Base-by-base conservation (phyloP, 2,113 vertebrate genomes). In the Vidua macroura region DNA sequence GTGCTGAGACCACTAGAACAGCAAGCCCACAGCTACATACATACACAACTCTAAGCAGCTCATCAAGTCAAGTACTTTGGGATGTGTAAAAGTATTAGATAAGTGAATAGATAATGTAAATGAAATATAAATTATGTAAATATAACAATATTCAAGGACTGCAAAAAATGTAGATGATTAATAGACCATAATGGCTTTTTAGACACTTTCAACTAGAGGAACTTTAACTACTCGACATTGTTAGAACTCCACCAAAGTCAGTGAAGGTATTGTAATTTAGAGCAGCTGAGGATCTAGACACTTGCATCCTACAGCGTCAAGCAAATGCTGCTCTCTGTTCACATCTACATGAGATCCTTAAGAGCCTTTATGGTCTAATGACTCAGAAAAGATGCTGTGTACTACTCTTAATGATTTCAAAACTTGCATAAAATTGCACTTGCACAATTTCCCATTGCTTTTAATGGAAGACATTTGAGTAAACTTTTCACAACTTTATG, bases 151-250 rank as follows among this genome's bases (percentile, higher is more conserved):
- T 77, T 95, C 49, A 74, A 96, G 41, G 85, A 92, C 86, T 93
- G 85, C 52, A 94, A 96, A 91, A 95, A 92, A 96, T 95, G 93
- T 76, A 92, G 81, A 89, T 96, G 93, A 52, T 91, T 96, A 89
- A 86, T 94, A 96, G 96, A 97, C 95, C 96, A 97, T 97, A 97
- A 97, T 28, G 94, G 92, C 94, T 96, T 96, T 92, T 91, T 70
- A 74, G 58, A 93, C 31, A 69, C 58, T 72, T 94, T 41, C 81
- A 84, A 88, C 67, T 67, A 83, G 20, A 88, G 27, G n/a, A 90
- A 92, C 39, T 86, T 95, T 93, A 92, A 80, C 66, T 88, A 81
- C 24, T 88, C 7, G 3, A 39, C 15, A 24, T 63, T 80, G 33
- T 62, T 41, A 75, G 55, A 91, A 82, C 51, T 91, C 49, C 60